phyloP scores from a whole-genome alignment of 2,797 vertebrate genomes.

The Mus spretus region DNA sequence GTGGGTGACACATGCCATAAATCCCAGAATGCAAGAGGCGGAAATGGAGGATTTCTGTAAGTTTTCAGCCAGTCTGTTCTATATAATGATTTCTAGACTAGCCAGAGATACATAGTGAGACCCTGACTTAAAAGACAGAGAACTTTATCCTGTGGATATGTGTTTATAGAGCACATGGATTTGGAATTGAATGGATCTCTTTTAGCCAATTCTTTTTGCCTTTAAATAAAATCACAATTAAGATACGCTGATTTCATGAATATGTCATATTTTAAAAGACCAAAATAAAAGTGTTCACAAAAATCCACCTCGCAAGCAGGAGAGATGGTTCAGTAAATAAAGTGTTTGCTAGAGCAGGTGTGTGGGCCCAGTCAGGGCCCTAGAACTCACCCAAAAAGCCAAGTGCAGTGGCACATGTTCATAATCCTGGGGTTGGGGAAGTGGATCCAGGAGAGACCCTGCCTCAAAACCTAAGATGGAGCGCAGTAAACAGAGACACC shows the following conservation, averaged over 20 bases:
- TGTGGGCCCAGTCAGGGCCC: neutral
- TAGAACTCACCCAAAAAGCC: neutral
- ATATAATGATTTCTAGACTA: neutral
- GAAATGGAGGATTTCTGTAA: neutral
- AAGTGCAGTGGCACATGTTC: neutral
- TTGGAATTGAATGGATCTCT: slow-evolving; percentile 36
- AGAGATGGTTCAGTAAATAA: neutral
- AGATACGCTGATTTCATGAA: slow-evolving; percentile 14
- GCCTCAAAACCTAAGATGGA: neutral
- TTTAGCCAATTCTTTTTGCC: slow-evolving; percentile 15
- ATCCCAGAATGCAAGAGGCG: neutral
- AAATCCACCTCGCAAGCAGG: neutral
- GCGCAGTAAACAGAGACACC: too few relatives aligned
- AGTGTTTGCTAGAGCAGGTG: neutral
- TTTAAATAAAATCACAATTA: slow-evolving; percentile 33
- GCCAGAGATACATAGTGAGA: neutral
- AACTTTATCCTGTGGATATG: neutral
- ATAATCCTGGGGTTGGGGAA: neutral
- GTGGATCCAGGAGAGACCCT: neutral
- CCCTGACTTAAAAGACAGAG: neutral
- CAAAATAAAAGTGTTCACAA: neutral
- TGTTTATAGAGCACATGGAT: neutral
- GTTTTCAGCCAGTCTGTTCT: neutral
- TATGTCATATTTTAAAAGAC: slow-evolving; percentile 56
- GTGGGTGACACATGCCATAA: neutral